Conservation (phyloP, 2,888 invertebrate species). For the Eumacrocentrus americanus region DNA sequence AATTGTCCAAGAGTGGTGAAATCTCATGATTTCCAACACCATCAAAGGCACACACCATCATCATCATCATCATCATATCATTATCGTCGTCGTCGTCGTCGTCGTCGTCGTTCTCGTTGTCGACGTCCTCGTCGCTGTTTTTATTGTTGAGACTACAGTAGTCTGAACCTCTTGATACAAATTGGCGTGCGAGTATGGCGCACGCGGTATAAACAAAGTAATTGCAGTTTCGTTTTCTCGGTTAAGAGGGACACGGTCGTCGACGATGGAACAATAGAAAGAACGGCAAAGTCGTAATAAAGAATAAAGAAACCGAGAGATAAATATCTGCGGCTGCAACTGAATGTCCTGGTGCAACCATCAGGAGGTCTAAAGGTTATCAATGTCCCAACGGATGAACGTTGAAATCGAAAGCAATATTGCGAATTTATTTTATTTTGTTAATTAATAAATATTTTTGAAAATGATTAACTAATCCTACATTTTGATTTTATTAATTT, state of each 20-base stretch:
- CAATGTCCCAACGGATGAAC: not conserved
- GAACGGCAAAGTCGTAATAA: constrained; percentile 28
- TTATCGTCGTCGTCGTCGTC: not conserved
- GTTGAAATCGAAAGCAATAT: not conserved
- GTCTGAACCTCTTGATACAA: constrained; percentile 29
- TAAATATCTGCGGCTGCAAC: constrained; percentile 20
- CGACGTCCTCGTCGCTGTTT: not conserved
- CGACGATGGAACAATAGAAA: constrained; percentile 36
- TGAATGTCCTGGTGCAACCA: constrained; percentile 22
- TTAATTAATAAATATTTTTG: no score
- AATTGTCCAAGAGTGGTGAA: constrained; percentile 52
- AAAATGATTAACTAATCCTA: no score
- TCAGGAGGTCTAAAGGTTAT: constrained; percentile 6
- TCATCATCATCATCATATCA: not conserved
- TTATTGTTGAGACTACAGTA: not conserved
- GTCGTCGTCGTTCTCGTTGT: not conserved
- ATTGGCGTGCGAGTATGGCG: constrained; percentile 40
- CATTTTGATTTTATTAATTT: no score
- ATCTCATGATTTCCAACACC: constrained; percentile 47
- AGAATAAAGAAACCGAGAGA: constrained; percentile 24
- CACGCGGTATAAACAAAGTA: constrained; percentile 42
- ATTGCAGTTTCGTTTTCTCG: constrained; percentile 44
- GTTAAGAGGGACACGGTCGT: constrained; percentile 44
- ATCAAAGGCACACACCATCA: no score
- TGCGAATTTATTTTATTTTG: no score